These are phyloP conservation scores for Myotis daubentonii DNA, from an alignment of 2,797 vertebrate species.

Conservation along the genomic window DNA sequence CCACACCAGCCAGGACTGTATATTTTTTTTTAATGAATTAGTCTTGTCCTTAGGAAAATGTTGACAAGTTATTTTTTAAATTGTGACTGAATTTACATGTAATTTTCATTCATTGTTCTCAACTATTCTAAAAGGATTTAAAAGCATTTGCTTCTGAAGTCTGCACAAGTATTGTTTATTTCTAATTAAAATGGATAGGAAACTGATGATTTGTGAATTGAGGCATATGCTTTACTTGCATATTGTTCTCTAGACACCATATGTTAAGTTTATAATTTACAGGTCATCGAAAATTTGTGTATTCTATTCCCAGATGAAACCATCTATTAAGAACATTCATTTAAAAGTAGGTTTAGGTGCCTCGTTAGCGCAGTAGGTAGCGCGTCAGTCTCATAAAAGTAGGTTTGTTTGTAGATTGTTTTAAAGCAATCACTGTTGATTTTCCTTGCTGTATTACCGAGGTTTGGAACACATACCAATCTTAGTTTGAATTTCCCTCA, in stretches of 20 bases:
- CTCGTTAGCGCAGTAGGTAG: no score
- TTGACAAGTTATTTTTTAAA: background rate
- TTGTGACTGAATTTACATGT: background rate
- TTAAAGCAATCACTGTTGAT: background rate
- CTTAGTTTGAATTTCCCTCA: background rate
- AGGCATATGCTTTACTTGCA: background rate
- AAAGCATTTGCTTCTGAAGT: conserved; percentile 30
- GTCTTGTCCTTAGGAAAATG: background rate
- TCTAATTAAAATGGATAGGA: conserved; percentile 13
- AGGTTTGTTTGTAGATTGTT: background rate
- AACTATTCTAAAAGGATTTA: background rate
- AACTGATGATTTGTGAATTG: background rate
- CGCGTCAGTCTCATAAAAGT: no score
- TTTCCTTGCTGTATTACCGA: background rate
- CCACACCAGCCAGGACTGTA: no score
- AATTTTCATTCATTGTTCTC: conserved; percentile 15
- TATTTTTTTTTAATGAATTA: conserved; percentile 1
- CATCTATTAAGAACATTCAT: background rate
- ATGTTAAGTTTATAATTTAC: conserved; percentile 36
- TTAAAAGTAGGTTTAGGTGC: conserved; percentile 25
- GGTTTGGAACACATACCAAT: background rate
- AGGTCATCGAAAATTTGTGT: background rate
- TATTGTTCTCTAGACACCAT: background rate
- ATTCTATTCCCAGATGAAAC: background rate
- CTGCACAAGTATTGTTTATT: background rate